Evolutionary conservation across 1,140 invertebrate species (phyloP).

Genomic region (Bicyclus anynana): DNA sequence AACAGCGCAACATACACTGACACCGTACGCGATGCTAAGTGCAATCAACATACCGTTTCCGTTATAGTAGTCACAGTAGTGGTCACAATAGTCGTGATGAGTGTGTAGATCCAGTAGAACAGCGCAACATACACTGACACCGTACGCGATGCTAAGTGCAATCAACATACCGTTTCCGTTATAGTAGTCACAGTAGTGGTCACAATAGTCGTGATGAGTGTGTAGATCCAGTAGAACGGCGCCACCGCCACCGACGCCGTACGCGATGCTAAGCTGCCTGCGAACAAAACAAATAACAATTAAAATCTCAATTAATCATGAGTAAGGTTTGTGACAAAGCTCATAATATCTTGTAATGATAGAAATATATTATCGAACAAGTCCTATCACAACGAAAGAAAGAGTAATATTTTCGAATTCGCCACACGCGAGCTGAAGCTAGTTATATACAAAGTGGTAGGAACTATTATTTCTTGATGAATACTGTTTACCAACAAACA

Average conservation of each 20-base stretch:
- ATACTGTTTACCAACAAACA: no score
- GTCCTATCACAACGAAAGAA: no score
- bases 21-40: no score
- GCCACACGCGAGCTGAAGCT: no score
- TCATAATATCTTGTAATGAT: no score
- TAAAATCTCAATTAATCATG: no score
- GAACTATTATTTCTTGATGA: no score
- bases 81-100: conserved; percentile 49
- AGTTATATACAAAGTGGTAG: no score
- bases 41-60: conserved; percentile 49
- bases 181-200: conserved; percentile 65
- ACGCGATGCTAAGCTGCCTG: conserved; percentile 23
- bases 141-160: conserved; percentile 7
- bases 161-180: conserved; percentile 57
- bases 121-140: conserved; percentile 39
- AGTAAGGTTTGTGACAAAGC: no score
- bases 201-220: conserved; percentile 42
- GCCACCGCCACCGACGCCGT: conserved; percentile 33
- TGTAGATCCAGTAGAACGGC: conserved; percentile 59
- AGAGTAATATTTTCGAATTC: no score
- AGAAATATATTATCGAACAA: no score
- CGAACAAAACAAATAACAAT: conserved; percentile 3
- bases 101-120: conserved; percentile 55
- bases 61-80: conserved; percentile 63
- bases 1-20: no score